phyloP scores from a whole-genome alignment of 2,113 vertebrate species.

The Cygnus buccinator region DNA sequence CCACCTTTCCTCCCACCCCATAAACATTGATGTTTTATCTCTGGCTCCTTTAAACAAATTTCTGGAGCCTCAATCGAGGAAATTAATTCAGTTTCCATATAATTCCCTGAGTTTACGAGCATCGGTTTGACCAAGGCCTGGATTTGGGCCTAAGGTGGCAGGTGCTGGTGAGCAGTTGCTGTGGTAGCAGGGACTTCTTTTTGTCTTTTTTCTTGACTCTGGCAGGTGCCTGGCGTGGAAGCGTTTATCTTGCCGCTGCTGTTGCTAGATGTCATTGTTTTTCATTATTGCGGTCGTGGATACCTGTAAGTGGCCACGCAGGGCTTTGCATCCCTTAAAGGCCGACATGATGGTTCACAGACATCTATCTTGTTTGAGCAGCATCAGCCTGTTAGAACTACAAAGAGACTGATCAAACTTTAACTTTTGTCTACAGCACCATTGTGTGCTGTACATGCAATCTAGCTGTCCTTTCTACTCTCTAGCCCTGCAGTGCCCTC shows the following conservation, averaged over 20 bases:
- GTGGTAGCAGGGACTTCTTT: not conserved
- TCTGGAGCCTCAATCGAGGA: conserved; percentile 10
- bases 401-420: conserved; percentile 56
- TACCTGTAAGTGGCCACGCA: not conserved
- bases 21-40: conserved; percentile 28
- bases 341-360: not conserved
- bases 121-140: not conserved
- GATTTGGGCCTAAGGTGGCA: conserved; percentile 53
- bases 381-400: conserved; percentile 20
- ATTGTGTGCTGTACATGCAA: not conserved
- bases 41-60: conserved; percentile 48
- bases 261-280: not conserved
- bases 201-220: not conserved
- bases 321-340: not conserved
- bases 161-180: conserved; percentile 47
- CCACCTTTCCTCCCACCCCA: not conserved
- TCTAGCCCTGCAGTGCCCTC: not conserved
- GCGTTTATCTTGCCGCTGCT: not conserved
- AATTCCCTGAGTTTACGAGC: conserved; percentile 20
- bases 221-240: not conserved
- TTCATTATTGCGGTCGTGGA: not conserved
- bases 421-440: conserved; percentile 42
- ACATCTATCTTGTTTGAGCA: not conserved
- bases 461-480: conserved; percentile 38
- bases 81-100: conserved; percentile 12